Base-by-base conservation (phyloP, 2,113 vertebrate species). In the Pterophyllum scalare region DNA sequence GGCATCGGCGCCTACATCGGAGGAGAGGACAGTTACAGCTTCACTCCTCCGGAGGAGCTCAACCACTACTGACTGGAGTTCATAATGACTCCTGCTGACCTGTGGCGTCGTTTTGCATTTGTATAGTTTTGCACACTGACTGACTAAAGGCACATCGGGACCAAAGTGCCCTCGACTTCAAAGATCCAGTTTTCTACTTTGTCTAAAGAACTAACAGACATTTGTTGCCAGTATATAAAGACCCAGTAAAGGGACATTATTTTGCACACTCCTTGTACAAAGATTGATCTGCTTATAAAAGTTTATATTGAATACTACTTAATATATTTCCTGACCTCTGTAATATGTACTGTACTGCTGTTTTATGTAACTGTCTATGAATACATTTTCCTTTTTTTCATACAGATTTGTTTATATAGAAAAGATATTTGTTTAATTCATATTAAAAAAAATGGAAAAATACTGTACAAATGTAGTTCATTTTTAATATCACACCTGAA, bases 1-100 rank as follows among this genome's bases (percentile, higher is more conserved):
- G 96, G 97, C 88, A 97, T 97, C 87, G 93, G 94, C 74, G 95
- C 96, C 82, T 97, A 97, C 82, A 94, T 95, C 10, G 97, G 96
- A 84, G 95, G 96, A 22, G 93, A 96, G 3, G 96, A 96, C 24
- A 94, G 93, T 90, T 96, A 43, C 62, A 89, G 7, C 57, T 89
- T 90, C 92, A 95, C 86, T 2, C 61, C 88, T 75, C 91, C 94
- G 20, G 96, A 96, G 58, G 94, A 95, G 90, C 95, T 96, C 1
- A 96, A 96, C 91, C 96, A 95, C 7, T 96, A 96, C 88, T 94
- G 93, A 94, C 8, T 2, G 4, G 70, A 43, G 80, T 5, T 56
- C 76, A 28, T 31, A 6, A 19, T 12, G 80, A 52, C 72, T 62
- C 79, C 80, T 10, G 57, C 8, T 52, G 52, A 75, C 75, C 65